A percentile compares a stretch with the other conserved stretches of the same genome.
phyloP scores from a whole-genome alignment of 2,113 vertebrate species.

The Tachysurus vachellii region DNA sequence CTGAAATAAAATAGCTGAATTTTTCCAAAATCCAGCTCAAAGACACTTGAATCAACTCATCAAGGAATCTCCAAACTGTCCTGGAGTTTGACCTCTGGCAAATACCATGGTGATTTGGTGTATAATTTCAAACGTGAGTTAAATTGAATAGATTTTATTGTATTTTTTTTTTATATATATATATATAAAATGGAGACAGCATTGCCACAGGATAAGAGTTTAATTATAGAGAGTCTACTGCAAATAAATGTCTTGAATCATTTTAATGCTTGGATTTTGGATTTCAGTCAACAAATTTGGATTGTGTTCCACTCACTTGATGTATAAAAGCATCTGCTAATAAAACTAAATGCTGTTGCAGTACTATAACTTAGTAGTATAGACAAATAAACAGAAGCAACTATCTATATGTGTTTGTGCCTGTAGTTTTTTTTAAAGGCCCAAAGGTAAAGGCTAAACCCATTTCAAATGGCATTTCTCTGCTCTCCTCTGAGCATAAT shows the following conservation, averaged over 20 bases:
- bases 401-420: neutral
- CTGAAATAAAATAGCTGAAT: neutral
- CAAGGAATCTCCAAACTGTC: neutral
- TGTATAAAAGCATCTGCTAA: neutral
- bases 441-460: neutral
- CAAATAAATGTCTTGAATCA: too few relatives aligned
- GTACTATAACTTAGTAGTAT: neutral
- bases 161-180: too few relatives aligned
- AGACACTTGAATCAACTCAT: neutral
- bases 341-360: neutral
- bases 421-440: neutral
- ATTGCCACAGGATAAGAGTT: neutral
- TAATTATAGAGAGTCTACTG: neutral
- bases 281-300: neutral
- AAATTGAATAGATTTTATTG: neutral
- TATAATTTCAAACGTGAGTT: neutral
- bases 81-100: neutral
- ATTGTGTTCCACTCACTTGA: neutral
- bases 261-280: neutral
- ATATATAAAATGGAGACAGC: neutral
- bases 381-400: neutral
- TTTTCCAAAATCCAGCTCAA: neutral
- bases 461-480: conserved; percentile 27
- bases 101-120: neutral
- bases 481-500: conserved; percentile 31